These are phyloP conservation scores for Urocynchramus pylzowi DNA, from an alignment of 2,113 vertebrate species.

Conservation along the genomic window DNA sequence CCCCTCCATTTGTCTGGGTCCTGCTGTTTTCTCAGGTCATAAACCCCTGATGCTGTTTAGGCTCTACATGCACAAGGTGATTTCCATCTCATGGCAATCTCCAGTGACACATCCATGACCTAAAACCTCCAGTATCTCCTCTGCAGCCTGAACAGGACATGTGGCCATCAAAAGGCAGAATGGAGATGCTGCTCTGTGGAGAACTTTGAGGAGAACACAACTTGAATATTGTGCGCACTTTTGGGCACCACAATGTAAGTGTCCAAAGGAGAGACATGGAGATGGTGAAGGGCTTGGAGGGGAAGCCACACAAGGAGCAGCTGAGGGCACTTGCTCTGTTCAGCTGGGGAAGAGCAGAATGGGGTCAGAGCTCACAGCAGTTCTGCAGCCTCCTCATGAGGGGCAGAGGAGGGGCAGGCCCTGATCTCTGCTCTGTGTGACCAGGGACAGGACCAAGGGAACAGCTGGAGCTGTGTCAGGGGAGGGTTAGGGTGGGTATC, in stretches of 20 bases:
- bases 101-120: neutral
- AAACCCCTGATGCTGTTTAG: neutral
- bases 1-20: neutral
- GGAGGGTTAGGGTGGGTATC: neutral
- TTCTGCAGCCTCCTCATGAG: rapidly evolving
- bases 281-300: neutral
- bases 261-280: neutral
- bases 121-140: neutral
- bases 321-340: neutral
- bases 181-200: neutral
- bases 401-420: neutral
- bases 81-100: neutral
- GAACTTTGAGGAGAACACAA: neutral
- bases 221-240: neutral
- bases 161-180: neutral
- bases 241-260: neutral
- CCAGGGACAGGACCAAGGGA: neutral
- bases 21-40: neutral
- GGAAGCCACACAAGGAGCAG: rapidly evolving
- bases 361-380: neutral
- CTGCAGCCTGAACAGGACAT: neutral
- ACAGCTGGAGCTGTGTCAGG: neutral
- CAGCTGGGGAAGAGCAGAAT: neutral
- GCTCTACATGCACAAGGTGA: neutral
- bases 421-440: neutral